Percentiles rank a stretch among this genome's conserved stretches.
Conservation (phyloP, 2,888 invertebrate genomes). For the Deroplatys truncata region DNA sequence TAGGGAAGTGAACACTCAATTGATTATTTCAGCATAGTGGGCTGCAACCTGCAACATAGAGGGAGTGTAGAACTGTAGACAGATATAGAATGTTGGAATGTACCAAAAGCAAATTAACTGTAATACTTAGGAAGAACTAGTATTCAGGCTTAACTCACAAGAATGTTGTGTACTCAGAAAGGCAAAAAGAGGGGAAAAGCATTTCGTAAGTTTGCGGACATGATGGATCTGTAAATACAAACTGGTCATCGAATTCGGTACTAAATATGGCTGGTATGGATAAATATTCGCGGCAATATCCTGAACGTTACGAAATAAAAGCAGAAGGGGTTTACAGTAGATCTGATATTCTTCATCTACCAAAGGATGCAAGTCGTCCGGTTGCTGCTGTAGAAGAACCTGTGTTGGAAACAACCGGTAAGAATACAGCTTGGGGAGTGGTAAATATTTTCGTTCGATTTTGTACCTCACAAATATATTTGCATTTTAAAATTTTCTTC, state of each 20-base stretch:
- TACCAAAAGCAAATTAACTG: too few species aligned
- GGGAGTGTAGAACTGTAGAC: too few species aligned
- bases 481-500: too few species aligned
- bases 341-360: background rate
- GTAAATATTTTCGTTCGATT: too few species aligned
- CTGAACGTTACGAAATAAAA: background rate
- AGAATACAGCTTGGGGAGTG: background rate
- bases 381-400: background rate
- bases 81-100: too few species aligned
- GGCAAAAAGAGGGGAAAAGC: background rate
- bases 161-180: background rate
- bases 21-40: too few species aligned
- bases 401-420: background rate
- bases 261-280: constrained; percentile 11
- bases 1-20: too few species aligned
- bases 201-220: background rate
- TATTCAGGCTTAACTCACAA: too few species aligned
- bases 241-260: background rate
- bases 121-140: too few species aligned
- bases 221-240: background rate
- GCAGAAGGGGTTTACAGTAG: background rate
- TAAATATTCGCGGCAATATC: background rate
- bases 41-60: too few species aligned
- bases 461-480: too few species aligned
- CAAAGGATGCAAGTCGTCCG: background rate